Conservation (phyloP, 2,113 vertebrate species). For the Pangasianodon hypophthalmus region DNA sequence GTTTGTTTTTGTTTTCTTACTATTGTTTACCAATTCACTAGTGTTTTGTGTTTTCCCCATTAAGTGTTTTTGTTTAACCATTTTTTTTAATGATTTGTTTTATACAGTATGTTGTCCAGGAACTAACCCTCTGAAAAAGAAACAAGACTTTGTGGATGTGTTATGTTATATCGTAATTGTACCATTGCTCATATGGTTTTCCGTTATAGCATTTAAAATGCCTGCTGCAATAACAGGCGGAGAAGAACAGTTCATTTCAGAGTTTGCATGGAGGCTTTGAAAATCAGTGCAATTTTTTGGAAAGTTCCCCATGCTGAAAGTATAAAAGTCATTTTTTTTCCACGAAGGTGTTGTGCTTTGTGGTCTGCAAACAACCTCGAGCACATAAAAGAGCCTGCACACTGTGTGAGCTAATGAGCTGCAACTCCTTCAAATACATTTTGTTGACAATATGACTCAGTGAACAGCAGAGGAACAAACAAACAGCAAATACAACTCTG, state of each 20-base stretch:
- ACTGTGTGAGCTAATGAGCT: slow-evolving; percentile 30
- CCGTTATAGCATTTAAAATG: neutral
- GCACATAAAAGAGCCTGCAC: slow-evolving; percentile 24
- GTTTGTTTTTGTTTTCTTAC: neutral
- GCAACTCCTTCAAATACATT: slow-evolving; percentile 9
- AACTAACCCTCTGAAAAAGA: neutral
- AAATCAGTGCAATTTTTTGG: neutral
- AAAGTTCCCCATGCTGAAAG: neutral
- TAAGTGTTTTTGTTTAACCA: neutral
- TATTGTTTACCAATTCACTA: neutral
- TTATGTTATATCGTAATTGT: neutral
- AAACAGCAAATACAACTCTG: neutral
- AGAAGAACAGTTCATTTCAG: neutral
- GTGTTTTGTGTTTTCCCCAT: neutral
- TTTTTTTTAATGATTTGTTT: neutral
- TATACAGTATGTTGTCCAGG: neutral
- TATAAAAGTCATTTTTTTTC: neutral
- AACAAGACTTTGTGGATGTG: neutral
- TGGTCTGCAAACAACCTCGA: neutral
- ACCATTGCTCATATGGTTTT: neutral
- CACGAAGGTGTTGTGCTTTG: neutral
- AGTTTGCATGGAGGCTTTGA: neutral
- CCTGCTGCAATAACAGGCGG: neutral
- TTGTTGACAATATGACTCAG: slow-evolving; percentile 12
- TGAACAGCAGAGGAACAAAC: neutral